Conservation (phyloP, 1,140 invertebrate genomes). For the Luehdorfia chinensis region DNA sequence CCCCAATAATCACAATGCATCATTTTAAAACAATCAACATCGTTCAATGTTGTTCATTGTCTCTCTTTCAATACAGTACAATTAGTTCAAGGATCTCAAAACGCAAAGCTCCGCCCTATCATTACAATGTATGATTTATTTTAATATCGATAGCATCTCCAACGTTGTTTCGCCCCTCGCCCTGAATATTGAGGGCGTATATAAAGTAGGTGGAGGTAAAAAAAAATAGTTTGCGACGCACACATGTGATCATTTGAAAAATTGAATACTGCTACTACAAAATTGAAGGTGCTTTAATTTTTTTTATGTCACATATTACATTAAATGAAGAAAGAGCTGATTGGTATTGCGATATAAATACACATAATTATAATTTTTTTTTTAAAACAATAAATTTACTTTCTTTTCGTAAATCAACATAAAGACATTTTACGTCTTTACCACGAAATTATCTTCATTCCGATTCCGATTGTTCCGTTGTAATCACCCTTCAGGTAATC, state of each 20-base stretch:
- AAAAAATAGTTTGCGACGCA: constrained; percentile 4
- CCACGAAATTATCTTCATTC: constrained; percentile 9
- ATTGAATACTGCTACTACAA: too few relatives aligned
- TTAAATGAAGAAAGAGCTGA: too few relatives aligned
- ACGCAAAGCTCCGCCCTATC: constrained; percentile 7
- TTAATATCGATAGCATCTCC: constrained; percentile 14
- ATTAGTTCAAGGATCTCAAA: constrained; percentile 10
- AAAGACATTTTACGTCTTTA: constrained; percentile 1
- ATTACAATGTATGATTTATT: constrained; percentile 19
- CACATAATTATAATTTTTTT: too few relatives aligned
- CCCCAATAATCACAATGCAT: constrained; percentile 11
- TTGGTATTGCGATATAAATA: too few relatives aligned
- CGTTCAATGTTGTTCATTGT: constrained; percentile 14
- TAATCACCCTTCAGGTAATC: constrained; percentile 11
- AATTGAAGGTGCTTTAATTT: too few relatives aligned
- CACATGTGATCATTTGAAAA: neutral
- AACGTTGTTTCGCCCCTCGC: constrained; percentile 4
- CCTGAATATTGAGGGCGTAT: constrained; percentile 3
- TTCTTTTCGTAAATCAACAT: too few relatives aligned
- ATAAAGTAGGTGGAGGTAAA: constrained; percentile 6
- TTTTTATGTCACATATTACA: too few relatives aligned
- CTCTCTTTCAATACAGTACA: constrained; percentile 5
- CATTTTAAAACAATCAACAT: constrained; percentile 12
- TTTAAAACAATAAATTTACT: too few relatives aligned
- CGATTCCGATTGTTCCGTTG: constrained; percentile 2